These are phyloP conservation scores for Sphecodes monilicornis DNA, from an alignment of 2,888 invertebrate species.

Conservation along the genomic window DNA sequence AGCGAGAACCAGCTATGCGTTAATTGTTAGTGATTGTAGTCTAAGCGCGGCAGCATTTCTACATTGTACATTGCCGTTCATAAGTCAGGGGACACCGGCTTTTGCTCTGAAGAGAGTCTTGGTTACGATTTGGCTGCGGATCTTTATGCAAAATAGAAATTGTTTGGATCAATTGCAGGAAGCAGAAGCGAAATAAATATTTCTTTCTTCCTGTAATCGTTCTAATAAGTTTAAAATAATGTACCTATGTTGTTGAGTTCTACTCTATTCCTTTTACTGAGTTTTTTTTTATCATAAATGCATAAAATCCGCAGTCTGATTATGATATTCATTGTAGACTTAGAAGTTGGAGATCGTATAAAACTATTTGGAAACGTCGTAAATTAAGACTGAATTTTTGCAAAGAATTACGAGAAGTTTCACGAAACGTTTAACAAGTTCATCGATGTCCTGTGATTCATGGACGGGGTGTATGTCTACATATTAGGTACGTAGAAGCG, in stretches of 20 bases:
- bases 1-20: constrained; percentile 21
- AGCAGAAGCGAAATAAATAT: background rate
- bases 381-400: background rate
- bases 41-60: constrained; percentile 32
- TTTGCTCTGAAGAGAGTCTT: background rate
- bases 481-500: constrained; percentile 30
- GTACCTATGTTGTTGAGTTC: no score
- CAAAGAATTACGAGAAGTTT: no score
- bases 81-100: background rate
- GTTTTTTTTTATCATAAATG: no score
- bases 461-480: background rate
- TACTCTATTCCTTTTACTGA: no score
- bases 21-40: constrained; percentile 26
- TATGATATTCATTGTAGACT: background rate
- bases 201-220: background rate
- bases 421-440: background rate
- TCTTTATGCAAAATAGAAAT: no score
- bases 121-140: no score
- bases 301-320: no score
- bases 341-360: background rate
- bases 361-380: background rate
- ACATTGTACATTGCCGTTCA: background rate
- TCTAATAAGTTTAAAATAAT: background rate
- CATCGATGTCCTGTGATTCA: background rate
- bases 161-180: background rate